phyloP scores from a whole-genome alignment of 2,888 invertebrate genomes.

The Odontocerum albicorne region DNA sequence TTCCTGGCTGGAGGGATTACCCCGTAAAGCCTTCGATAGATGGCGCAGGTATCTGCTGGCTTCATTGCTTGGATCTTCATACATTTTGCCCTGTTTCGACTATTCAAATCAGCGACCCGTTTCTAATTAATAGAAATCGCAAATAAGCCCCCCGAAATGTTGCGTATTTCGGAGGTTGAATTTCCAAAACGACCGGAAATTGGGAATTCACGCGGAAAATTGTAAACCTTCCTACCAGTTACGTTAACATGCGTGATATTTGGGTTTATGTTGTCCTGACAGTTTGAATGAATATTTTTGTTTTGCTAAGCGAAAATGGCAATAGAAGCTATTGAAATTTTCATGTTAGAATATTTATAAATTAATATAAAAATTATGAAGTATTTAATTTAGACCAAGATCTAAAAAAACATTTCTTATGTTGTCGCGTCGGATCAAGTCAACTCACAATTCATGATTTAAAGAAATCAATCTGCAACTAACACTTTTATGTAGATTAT shows the following conservation, averaged over 20 bases:
- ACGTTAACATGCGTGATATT: not conserved
- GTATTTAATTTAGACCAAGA: too few species aligned
- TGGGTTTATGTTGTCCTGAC: not conserved
- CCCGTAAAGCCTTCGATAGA: conserved; percentile 9
- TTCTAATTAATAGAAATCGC: conserved; percentile 22
- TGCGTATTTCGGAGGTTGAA: not conserved
- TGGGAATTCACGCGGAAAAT: not conserved
- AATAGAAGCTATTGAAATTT: too few species aligned
- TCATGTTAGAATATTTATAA: too few species aligned
- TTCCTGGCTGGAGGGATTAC: conserved; percentile 30
- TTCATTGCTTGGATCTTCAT: not conserved
- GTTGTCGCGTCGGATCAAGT: too few species aligned
- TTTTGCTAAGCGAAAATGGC: too few species aligned
- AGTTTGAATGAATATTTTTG: too few species aligned
- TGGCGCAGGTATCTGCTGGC: conserved; percentile 1
- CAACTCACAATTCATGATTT: too few species aligned
- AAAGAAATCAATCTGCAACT: too few species aligned
- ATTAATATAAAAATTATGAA: too few species aligned
- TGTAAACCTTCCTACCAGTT: not conserved
- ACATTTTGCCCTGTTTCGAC: conserved; percentile 2
- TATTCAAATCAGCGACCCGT: conserved; percentile 20
- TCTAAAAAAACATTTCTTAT: too few species aligned
- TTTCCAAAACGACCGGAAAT: not conserved
- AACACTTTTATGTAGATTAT: too few species aligned
- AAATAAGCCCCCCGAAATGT: conserved; percentile 6